phyloP scores from a whole-genome alignment of 1,140 invertebrate genomes.

The Heliconius eleuchia region DNA sequence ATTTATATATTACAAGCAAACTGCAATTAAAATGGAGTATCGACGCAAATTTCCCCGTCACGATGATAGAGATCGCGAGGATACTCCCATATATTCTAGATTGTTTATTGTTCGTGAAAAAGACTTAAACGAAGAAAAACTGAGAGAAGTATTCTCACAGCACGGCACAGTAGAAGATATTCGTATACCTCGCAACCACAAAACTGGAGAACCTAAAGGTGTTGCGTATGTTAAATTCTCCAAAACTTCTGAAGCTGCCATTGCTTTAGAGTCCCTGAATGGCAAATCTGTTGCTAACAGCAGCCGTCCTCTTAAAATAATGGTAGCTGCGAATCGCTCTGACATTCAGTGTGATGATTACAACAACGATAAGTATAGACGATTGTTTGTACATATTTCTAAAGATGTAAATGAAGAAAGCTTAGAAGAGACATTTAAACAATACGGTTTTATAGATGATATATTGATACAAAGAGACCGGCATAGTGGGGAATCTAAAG shows the following conservation, averaged over 20 bases:
- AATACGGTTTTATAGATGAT: conserved; percentile 92
- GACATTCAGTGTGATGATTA: conserved; percentile 92
- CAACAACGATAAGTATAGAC: conserved; percentile 84
- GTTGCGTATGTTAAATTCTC: conserved; percentile 90
- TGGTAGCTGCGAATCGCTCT: conserved; percentile 87
- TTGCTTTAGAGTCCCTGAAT: conserved; percentile 93
- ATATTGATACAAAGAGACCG: conserved; percentile 92
- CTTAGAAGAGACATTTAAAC: conserved; percentile 89
- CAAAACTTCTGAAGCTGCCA: conserved; percentile 92
- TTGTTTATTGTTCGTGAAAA: conserved; percentile 94
- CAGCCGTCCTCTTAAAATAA: conserved; percentile 91
- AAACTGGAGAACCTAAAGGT: conserved; percentile 92
- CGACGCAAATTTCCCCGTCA: conserved; percentile 47
- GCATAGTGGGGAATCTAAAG: conserved; percentile 91
- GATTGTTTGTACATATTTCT: conserved; percentile 93
- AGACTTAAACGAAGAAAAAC: conserved; percentile 89
- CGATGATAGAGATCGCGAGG: conserved; percentile 47
- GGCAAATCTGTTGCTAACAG: conserved; percentile 87
- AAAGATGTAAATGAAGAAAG: conserved; percentile 90
- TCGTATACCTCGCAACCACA: conserved; percentile 92
- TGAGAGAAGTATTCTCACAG: conserved; percentile 88
- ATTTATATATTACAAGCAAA: not conserved
- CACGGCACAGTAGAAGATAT: conserved; percentile 95
- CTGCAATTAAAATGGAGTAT: conserved; percentile 41
- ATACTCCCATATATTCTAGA: conserved; percentile 66